Evolutionary conservation across 1,140 invertebrate genomes (phyloP).

Genomic region (Zaprionus capensis): DNA sequence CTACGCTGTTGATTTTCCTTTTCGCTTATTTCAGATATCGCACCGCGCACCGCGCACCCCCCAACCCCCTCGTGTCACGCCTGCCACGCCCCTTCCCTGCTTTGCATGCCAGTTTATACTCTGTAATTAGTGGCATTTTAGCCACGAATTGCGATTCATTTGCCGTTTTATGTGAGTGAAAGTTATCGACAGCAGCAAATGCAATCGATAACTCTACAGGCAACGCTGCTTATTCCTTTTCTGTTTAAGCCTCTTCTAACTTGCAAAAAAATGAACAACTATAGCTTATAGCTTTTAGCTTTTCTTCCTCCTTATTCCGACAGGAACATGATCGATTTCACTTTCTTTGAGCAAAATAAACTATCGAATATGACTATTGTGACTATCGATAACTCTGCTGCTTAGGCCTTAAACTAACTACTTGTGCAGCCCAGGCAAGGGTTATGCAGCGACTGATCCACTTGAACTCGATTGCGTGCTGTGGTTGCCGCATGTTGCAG

Average conservation of each 20-base stretch:
- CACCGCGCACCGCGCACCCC: background rate
- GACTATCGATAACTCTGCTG: background rate
- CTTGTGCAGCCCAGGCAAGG: background rate
- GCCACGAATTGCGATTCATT: background rate
- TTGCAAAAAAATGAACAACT: no score
- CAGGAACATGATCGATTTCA: no score
- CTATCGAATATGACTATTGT: background rate
- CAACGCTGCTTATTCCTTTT: background rate
- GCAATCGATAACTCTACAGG: background rate
- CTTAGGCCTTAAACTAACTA: background rate
- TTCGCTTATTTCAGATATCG: constrained; percentile 5
- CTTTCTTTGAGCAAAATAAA: no score
- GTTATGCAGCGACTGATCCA: background rate
- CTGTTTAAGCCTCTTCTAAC: no score
- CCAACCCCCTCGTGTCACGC: background rate
- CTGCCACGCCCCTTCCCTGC: background rate
- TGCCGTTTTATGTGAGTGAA: background rate
- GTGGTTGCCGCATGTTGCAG: background rate
- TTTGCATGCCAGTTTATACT: background rate
- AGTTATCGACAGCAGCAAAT: background rate
- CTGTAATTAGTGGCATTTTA: background rate
- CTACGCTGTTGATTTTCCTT: constrained; percentile 36
- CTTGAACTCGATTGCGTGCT: background rate
- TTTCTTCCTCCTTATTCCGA: no score
- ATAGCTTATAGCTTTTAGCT: no score